These are phyloP conservation scores for Tetrax tetrax DNA, from an alignment of 2,113 vertebrate genomes.

Conservation along the genomic window DNA sequence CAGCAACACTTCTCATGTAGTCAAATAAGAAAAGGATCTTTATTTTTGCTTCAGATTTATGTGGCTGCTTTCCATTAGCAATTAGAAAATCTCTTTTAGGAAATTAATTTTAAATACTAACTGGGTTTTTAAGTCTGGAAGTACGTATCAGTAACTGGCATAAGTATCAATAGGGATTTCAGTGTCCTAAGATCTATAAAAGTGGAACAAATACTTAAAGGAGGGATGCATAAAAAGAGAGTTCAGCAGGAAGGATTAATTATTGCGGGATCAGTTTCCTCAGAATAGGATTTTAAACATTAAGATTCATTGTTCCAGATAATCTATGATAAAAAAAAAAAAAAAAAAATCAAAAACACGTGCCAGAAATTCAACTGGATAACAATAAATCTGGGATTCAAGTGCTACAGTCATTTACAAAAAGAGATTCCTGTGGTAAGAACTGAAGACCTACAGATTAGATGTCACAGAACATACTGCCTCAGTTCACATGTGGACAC, in stretches of 20 bases:
- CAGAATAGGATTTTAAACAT: slow-evolving; percentile 34
- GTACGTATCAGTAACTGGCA: not conserved
- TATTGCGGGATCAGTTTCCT: not conserved
- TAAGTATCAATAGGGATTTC: not conserved
- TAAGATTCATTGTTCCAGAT: slow-evolving; percentile 18
- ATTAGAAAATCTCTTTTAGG: not conserved
- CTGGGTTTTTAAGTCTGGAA: not conserved
- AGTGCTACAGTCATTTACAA: not conserved
- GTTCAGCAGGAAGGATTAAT: not conserved
- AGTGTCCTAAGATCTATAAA: not conserved
- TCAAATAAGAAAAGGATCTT: not conserved
- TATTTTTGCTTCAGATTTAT: not conserved
- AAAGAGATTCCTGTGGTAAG: not conserved
- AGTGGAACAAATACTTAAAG: not conserved
- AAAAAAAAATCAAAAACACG: not conserved
- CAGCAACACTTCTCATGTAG: not conserved
- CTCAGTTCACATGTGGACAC: not conserved
- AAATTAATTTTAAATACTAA: not conserved
- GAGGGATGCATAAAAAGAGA: not conserved
- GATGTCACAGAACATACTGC: not conserved
- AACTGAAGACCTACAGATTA: not conserved
- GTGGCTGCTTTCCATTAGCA: not conserved
- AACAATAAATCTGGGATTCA: not conserved
- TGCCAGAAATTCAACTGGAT: not conserved
- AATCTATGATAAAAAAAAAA: not conserved